These are phyloP conservation scores for Crypturellus tataupa DNA, from an alignment of 2,797 vertebrate species.

Conservation along the genomic window DNA sequence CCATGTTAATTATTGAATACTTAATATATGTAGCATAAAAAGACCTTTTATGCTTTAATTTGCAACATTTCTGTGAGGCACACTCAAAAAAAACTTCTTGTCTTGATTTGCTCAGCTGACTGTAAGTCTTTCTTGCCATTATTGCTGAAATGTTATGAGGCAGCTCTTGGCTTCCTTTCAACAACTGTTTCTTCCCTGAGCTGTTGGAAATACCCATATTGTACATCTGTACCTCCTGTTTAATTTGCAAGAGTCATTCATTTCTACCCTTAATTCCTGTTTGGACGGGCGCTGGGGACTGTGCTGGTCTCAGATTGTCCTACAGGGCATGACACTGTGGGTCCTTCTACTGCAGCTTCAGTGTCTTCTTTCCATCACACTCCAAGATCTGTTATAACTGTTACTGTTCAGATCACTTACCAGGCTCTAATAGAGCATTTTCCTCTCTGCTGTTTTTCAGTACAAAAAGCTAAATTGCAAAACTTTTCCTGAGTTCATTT, in stretches of 20 bases:
- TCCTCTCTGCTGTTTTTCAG: neutral
- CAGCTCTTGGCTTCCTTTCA: neutral
- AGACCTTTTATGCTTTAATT: constrained; percentile 27
- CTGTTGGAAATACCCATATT: constrained; percentile 37
- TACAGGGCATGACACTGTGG: neutral
- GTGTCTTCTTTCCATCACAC: neutral
- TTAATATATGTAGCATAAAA: neutral
- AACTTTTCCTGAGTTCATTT: neutral
- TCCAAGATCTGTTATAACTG: neutral
- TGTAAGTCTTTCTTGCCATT: constrained; percentile 6
- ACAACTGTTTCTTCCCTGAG: constrained; percentile 27
- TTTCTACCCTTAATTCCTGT: constrained; percentile 30
- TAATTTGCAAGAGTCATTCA: constrained; percentile 7
- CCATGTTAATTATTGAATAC: constrained; percentile 39
- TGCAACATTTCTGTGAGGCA: constrained; percentile 36
- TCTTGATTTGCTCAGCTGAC: constrained; percentile 26
- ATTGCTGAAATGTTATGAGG: neutral
- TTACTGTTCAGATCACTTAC: neutral
- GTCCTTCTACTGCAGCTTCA: neutral
- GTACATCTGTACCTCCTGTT: constrained; percentile 15
- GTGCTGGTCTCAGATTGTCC: constrained; percentile 2
- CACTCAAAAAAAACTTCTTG: neutral
- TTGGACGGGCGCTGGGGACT: neutral
- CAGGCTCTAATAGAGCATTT: neutral
- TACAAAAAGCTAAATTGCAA: neutral